Percentiles rank a stretch among this genome's conserved stretches.
phyloP scores from a whole-genome alignment of 1,140 invertebrate species.

The Gryllus bimaculatus region DNA sequence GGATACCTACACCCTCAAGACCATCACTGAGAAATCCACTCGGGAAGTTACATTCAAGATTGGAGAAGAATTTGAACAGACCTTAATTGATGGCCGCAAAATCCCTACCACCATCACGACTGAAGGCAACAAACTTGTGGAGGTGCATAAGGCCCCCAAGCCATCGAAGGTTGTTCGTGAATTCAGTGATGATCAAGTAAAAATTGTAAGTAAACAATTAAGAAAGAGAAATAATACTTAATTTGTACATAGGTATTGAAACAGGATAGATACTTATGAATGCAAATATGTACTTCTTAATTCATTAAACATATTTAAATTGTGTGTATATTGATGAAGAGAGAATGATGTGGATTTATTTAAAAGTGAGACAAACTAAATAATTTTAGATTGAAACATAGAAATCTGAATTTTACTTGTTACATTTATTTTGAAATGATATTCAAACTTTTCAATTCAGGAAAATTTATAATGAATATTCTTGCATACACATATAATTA shows the following conservation, averaged over 20 bases:
- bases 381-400: not conserved
- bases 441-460: not conserved
- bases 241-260: too few relatives aligned
- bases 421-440: too few relatives aligned
- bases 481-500: too few relatives aligned
- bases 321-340: too few relatives aligned
- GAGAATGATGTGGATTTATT: too few relatives aligned
- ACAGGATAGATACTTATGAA: not conserved
- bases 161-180: conserved; percentile 51
- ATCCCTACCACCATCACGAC: conserved; percentile 58
- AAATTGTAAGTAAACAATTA: conserved; percentile 6
- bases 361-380: too few relatives aligned
- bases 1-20: not conserved
- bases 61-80: conserved; percentile 69
- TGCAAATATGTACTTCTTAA: not conserved
- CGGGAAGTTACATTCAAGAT: not conserved
- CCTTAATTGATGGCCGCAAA: conserved; percentile 70
- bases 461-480: not conserved
- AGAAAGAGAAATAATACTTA: not conserved
- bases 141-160: conserved; percentile 53
- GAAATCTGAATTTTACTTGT: too few relatives aligned
- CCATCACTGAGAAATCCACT: not conserved
- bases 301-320: not conserved
- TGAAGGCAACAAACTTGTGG: conserved; percentile 58
- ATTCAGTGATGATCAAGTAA: conserved; percentile 41